Evolutionary conservation across 2,797 vertebrate species (phyloP).

Genomic region (Echiichthys vipera): DNA sequence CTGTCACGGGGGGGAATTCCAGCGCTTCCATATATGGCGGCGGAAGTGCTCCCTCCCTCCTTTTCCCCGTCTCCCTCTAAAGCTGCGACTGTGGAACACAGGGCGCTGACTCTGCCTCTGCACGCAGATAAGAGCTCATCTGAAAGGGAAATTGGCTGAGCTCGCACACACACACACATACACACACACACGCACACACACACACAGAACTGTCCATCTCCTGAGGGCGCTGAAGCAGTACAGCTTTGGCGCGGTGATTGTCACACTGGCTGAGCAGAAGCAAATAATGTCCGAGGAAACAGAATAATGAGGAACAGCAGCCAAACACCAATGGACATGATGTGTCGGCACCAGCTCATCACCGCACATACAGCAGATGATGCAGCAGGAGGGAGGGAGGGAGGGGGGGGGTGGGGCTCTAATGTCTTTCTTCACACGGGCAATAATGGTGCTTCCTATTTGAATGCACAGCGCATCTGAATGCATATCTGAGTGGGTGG

Average conservation of each 20-base stretch:
- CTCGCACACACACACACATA: slow-evolving; percentile 21
- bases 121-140: slow-evolving; percentile 63
- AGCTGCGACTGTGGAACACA: slow-evolving; percentile 35
- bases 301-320: slow-evolving; percentile 26
- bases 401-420: too few relatives aligned
- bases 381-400: too few relatives aligned
- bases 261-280: slow-evolving; percentile 49
- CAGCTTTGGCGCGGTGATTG: slow-evolving; percentile 47
- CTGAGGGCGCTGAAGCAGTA: slow-evolving; percentile 33
- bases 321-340: slow-evolving; percentile 23
- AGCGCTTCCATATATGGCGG: slow-evolving; percentile 72
- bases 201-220: slow-evolving; percentile 37
- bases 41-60: slow-evolving; percentile 57
- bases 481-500: background rate
- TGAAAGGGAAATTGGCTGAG: slow-evolving; percentile 64
- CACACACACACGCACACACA: slow-evolving; percentile 5
- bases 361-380: background rate
- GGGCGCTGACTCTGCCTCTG: slow-evolving; percentile 49
- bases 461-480: background rate
- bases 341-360: slow-evolving; percentile 7
- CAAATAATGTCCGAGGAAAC: slow-evolving; percentile 42
- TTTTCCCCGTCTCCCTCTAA: background rate
- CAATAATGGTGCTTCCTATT: background rate
- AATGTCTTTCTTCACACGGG: background rate
- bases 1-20: slow-evolving; percentile 75